phyloP scores from a whole-genome alignment of 1,140 invertebrate species.

The Psilanteris sp. region DNA sequence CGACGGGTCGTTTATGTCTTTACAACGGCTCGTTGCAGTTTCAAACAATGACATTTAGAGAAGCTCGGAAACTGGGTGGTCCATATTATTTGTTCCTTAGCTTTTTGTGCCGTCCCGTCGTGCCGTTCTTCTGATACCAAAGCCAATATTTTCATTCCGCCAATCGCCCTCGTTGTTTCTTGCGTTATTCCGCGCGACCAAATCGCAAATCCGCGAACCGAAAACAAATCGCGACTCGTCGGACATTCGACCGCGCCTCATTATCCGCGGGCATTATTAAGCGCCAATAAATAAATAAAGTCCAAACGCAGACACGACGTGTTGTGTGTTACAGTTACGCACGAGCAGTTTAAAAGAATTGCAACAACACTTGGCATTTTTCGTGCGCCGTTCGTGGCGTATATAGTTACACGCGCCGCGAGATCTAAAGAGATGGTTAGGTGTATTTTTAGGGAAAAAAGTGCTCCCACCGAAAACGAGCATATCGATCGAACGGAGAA shows the following conservation, averaged over 20 bases:
- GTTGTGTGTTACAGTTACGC: slow-evolving; percentile 24
- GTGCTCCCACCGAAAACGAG: slow-evolving; percentile 62
- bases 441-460: slow-evolving; percentile 64
- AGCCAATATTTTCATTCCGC: slow-evolving; percentile 6
- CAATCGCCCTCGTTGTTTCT: no score
- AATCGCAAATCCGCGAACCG: no score
- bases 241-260: no score
- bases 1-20: slow-evolving; percentile 55
- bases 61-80: slow-evolving; percentile 57
- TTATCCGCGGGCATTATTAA: no score
- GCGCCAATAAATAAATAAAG: background rate
- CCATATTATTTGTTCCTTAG: slow-evolving; percentile 22
- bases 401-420: slow-evolving; percentile 53
- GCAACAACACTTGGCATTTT: slow-evolving; percentile 30
- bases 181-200: no score
- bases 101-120: slow-evolving; percentile 15
- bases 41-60: slow-evolving; percentile 48
- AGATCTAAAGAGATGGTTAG: slow-evolving; percentile 47
- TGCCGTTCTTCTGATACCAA: slow-evolving; percentile 20
- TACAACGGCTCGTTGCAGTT: slow-evolving; percentile 59
- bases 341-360: slow-evolving; percentile 41
- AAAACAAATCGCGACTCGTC: no score
- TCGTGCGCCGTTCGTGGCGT: slow-evolving; percentile 9
- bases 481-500: slow-evolving; percentile 59
- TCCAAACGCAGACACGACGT: background rate